Percentiles rank a stretch among this genome's conserved stretches.
Conservation (phyloP, 2,113 vertebrate genomes). For the Trochalopteron elliotii region DNA sequence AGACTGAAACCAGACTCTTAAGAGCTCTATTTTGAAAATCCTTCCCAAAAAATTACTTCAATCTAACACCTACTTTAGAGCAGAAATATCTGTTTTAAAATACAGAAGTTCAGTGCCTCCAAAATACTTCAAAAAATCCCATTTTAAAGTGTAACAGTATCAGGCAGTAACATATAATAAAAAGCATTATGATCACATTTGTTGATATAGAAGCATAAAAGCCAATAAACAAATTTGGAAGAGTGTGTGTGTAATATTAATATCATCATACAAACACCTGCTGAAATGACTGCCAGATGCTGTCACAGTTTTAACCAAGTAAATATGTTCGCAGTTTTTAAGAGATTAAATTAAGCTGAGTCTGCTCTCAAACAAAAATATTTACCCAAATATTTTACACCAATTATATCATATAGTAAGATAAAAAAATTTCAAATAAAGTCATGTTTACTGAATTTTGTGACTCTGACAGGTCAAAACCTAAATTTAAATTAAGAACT, state of each 20-base stretch:
- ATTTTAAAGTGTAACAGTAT: background rate
- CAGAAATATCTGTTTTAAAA: background rate
- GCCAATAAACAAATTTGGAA: background rate
- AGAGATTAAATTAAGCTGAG: background rate
- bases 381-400: background rate
- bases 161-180: background rate
- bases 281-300: slow-evolving; percentile 16
- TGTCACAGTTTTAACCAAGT: background rate
- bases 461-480: background rate
- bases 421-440: background rate
- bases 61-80: background rate
- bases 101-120: background rate
- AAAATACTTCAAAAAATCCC: background rate
- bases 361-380: background rate
- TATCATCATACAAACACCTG: background rate
- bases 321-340: background rate
- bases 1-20: background rate
- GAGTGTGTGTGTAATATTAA: background rate
- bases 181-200: background rate
- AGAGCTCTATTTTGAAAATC: background rate
- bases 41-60: background rate
- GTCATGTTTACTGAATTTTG: background rate
- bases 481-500: background rate
- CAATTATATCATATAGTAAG: background rate
- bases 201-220: background rate